These are phyloP conservation scores for Gastracanthus pulcherrimus DNA, from an alignment of 2,888 invertebrate species.

Conservation along the genomic window DNA sequence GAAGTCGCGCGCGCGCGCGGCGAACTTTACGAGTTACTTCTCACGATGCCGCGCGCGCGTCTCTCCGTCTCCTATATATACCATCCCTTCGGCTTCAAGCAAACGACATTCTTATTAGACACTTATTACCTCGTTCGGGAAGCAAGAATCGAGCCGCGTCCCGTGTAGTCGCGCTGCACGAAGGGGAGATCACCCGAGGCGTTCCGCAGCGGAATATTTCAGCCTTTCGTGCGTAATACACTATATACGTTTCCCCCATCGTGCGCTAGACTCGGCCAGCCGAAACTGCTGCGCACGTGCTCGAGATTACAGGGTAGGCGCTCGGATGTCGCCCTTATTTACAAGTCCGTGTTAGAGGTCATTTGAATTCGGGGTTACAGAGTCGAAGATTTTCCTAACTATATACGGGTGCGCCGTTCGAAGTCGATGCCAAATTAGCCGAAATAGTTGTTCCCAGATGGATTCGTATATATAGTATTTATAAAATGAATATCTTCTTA, in stretches of 20 bases:
- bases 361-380: slow-evolving; percentile 71
- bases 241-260: slow-evolving; percentile 59
- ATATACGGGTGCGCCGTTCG: not conserved
- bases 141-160: not conserved
- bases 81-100: not conserved
- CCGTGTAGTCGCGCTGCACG: too few relatives aligned
- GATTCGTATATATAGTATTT: too few relatives aligned
- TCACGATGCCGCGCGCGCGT: not conserved
- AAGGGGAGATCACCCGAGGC: too few relatives aligned
- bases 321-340: slow-evolving; percentile 64
- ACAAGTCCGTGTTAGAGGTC: slow-evolving; percentile 68
- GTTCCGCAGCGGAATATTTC: slow-evolving; percentile 21
- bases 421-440: not conserved
- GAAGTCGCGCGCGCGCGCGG: not conserved
- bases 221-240: not conserved
- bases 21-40: slow-evolving; percentile 30
- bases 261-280: too few relatives aligned
- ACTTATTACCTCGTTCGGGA: slow-evolving; percentile 60
- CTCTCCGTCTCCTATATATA: not conserved
- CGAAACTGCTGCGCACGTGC: slow-evolving; percentile 69
- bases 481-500: too few relatives aligned
- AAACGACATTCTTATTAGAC: slow-evolving; percentile 62
- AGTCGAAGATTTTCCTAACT: slow-evolving; percentile 64
- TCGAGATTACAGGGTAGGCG: slow-evolving; percentile 73
- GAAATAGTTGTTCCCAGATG: not conserved